Evolutionary conservation across 35 echinoderm and acorn worm species (phyloP).

Genomic region (Chiridota heheva): DNA sequence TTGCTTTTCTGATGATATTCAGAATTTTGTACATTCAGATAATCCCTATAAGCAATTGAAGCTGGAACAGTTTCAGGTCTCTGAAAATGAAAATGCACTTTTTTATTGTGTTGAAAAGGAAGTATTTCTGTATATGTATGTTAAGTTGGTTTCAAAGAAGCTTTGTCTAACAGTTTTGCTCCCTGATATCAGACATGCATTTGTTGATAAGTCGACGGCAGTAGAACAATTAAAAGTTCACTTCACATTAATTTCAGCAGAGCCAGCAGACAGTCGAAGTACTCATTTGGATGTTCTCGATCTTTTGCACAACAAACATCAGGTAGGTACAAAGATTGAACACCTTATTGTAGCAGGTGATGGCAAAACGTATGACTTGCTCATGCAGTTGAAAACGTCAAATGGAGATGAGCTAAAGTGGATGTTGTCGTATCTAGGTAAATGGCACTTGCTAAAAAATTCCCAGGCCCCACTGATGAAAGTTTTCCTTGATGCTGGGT

Average conservation of each 20-base stretch:
- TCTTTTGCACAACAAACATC: conserved; percentile 22
- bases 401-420: conserved; percentile 47
- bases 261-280: conserved; percentile 43
- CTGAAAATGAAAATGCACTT: not conserved
- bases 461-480: conserved; percentile 32
- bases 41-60: not conserved
- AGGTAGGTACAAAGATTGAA: conserved; percentile 6
- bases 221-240: conserved; percentile 21
- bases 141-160: not conserved
- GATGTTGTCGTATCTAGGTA: conserved; percentile 41
- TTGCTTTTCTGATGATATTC: not conserved
- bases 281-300: conserved; percentile 31
- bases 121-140: conserved; percentile 24
- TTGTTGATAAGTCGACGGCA: not conserved
- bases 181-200: conserved; percentile 2
- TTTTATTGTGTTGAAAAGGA: conserved; percentile 8
- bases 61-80: not conserved
- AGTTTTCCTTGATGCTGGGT: conserved; percentile 21
- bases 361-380: conserved; percentile 39
- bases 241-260: conserved; percentile 12
- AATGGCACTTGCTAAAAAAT: conserved; percentile 53
- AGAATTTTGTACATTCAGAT: too few species aligned
- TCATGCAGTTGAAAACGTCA: conserved; percentile 9
- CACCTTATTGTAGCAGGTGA: conserved; percentile 51
- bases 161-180: not conserved